A percentile compares a stretch with the other conserved stretches of the same genome.
These are phyloP conservation scores for Antheraea yamamai DNA, from an alignment of 2,888 invertebrate species.

Conservation along the genomic window DNA sequence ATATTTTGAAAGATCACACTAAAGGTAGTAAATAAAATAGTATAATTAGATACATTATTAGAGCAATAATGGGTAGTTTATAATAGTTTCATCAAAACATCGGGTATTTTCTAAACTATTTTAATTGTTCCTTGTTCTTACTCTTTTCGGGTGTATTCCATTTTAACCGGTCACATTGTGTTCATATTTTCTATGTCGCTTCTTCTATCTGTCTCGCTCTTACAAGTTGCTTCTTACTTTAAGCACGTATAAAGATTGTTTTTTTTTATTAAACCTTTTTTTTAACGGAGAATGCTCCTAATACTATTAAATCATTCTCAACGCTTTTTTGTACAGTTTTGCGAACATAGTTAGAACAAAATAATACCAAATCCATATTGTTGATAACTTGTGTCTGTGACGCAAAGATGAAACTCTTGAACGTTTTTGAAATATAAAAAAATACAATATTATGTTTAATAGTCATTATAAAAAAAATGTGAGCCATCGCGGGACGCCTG, in stretches of 20 bases:
- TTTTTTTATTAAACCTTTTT: background rate
- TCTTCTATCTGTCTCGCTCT: conserved; percentile 19
- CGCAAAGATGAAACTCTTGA: no score
- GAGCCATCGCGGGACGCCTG: no score
- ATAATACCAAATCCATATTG: background rate
- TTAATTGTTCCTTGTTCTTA: background rate
- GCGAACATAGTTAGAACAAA: background rate
- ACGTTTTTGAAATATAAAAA: no score
- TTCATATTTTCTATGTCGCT: conserved; percentile 25
- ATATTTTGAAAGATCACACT: background rate
- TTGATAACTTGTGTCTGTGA: no score
- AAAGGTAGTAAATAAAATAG: background rate
- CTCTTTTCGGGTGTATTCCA: background rate
- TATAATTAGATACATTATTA: background rate
- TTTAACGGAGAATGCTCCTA: background rate
- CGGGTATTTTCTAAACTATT: background rate
- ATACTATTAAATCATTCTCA: background rate
- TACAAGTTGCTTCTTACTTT: background rate
- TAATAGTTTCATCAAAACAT: background rate
- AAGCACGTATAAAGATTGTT: background rate
- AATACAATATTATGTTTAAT: no score
- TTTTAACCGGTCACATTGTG: conserved; percentile 18
- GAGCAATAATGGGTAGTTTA: background rate
- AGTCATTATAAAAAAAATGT: no score
- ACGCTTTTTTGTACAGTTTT: conserved; percentile 17